Evolutionary conservation across 37 sponge, comb jelly and placozoan species (phyloP).

Genomic region (Geodia barretti): DNA sequence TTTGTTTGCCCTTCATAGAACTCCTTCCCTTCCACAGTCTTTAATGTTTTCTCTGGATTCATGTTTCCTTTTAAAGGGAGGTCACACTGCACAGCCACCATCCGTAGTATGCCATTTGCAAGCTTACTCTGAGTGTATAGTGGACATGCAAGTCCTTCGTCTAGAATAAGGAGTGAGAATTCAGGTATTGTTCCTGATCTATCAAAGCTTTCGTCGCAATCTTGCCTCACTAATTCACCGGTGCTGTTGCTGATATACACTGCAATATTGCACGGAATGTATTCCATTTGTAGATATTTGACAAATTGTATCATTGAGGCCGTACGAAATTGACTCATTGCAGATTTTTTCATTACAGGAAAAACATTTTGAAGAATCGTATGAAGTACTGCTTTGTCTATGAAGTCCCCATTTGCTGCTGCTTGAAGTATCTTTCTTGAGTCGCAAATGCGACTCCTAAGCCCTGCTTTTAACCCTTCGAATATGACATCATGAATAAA

Average conservation of each 20-base stretch:
- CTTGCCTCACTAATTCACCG: background rate
- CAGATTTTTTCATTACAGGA: background rate
- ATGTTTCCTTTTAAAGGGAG: background rate
- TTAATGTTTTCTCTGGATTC: too few species aligned
- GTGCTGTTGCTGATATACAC: background rate
- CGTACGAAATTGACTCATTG: background rate
- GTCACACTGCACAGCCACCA: slow-evolving; percentile 9
- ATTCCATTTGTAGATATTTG: background rate
- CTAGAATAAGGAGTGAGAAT: slow-evolving; percentile 3
- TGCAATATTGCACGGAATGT: background rate
- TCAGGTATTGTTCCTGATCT: background rate
- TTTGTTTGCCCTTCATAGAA: too few species aligned
- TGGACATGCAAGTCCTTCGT: slow-evolving; percentile 4
- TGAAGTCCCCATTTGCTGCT: too few species aligned
- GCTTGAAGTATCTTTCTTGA: too few species aligned
- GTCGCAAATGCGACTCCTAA: too few species aligned
- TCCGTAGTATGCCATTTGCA: background rate
- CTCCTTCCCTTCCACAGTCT: too few species aligned
- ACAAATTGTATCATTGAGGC: background rate
- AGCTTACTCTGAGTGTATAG: background rate
- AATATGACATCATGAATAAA: background rate
- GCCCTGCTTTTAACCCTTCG: background rate
- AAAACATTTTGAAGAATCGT: too few species aligned
- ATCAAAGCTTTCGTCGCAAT: background rate
- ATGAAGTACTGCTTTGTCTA: too few species aligned